Percentiles rank a stretch among this genome's conserved stretches.
These are phyloP conservation scores for Molorchus minor DNA, from an alignment of 2,888 invertebrate species.

Conservation along the genomic window DNA sequence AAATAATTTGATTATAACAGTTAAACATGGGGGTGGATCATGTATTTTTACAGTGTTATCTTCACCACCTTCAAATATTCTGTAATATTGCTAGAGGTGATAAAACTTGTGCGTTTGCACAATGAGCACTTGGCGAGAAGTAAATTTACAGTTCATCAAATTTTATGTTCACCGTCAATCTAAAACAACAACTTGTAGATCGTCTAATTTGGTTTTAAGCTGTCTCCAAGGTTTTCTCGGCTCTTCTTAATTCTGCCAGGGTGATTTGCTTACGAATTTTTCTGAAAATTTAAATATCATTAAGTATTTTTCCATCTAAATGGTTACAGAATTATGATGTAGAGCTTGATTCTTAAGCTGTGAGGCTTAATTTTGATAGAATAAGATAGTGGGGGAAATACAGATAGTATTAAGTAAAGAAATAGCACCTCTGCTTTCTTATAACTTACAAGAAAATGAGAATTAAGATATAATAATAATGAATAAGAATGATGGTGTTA, in stretches of 20 bases:
- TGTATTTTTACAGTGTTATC: conserved; percentile 36
- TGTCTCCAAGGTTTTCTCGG: conserved; percentile 86
- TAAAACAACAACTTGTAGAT: conserved; percentile 76
- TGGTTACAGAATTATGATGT: no score
- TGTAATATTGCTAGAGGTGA: conserved; percentile 53
- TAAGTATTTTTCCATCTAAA: no score
- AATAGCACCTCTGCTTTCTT: no score
- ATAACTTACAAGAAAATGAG: no score
- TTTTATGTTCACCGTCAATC: conserved; percentile 69
- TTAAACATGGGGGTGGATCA: conserved; percentile 36
- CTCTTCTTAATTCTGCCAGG: conserved; percentile 80
- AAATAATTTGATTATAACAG: conserved; percentile 43
- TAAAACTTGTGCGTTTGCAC: conserved; percentile 45
- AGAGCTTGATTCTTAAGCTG: no score
- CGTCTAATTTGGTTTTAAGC: conserved; percentile 64
- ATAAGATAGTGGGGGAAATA: no score
- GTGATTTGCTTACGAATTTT: conserved; percentile 84
- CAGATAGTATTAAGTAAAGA: no score
- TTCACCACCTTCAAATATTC: conserved; percentile 35
- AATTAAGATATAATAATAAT: no score
- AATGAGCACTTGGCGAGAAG: conserved; percentile 55
- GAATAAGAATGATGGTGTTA: no score
- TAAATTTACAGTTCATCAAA: conserved; percentile 42
- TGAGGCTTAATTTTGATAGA: no score
- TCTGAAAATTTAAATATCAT: conserved; percentile 64